Base-by-base conservation (phyloP, 1,140 invertebrate species). In the Cherax destructor region DNA sequence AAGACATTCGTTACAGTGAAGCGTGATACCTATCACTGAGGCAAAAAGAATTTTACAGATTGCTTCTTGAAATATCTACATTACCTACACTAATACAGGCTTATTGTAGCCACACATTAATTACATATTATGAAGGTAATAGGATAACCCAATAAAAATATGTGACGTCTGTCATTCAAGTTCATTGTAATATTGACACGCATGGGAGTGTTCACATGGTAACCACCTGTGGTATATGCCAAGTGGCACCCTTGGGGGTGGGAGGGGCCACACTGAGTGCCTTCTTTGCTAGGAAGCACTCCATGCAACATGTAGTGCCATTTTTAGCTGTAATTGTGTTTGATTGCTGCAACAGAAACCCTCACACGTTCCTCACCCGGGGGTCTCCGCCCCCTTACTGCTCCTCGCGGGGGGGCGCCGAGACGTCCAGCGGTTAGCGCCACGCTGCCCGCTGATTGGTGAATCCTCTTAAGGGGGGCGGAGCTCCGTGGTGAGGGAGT, bases 271-370 rank as follows among this genome's bases (percentile, higher is more conserved):
- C 47, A 56, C 5, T 9, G 77, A 49, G 77, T 41, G 83, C 24
- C 65, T n/a, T 41, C 30, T 41, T 41, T 41, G 30, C 30, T 2
- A 41, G 30, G 30, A 41, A 41, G 30, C 30, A 41, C 69, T 77
- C 72, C 89, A 91, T 85, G 83, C 89, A 91, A 91, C 85, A 91
- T 91, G 89, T 76, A 91, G 47, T 18, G 52, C 65, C 47, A 65
- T 91, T 90, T 85, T 91, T 84, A 79, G 76, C 52, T 21, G 74
- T 85, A 91, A 91, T 91, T 91, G 89, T 86, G 88, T 91, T 59
- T 91, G 89, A 91, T 91, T 72, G 65, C 76, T 65, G 89, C 83
- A 80, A 24, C 13, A 83, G 89, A 81, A 86, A 76, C 61, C 74
- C 74, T 85, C 30, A 84, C 81, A 72, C 59, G 80, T 10, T 52